These are phyloP conservation scores for Polyommatus icarus DNA, from an alignment of 2,888 invertebrate species.

Conservation along the genomic window DNA sequence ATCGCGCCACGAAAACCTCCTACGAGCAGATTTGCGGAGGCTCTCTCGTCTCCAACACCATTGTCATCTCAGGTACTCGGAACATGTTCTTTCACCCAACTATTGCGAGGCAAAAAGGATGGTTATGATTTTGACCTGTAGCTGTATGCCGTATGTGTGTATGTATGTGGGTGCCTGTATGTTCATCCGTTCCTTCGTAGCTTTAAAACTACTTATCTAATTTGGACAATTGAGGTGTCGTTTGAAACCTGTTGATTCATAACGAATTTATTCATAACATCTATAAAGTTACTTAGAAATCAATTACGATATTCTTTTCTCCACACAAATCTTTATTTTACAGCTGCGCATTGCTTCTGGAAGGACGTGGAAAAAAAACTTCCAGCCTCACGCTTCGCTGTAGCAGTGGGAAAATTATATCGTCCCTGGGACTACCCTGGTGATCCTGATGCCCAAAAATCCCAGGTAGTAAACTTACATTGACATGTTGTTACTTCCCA, in stretches of 20 bases:
- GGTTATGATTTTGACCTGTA: too few relatives aligned
- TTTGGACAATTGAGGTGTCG: too few relatives aligned
- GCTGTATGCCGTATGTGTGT: too few relatives aligned
- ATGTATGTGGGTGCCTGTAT: too few relatives aligned
- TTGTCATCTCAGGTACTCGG: constrained; percentile 55
- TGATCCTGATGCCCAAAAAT: constrained; percentile 51
- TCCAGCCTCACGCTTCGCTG: constrained; percentile 49
- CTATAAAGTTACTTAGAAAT: too few relatives aligned
- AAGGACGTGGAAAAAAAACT: constrained; percentile 43
- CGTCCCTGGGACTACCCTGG: constrained; percentile 51
- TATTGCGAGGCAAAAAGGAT: too few relatives aligned
- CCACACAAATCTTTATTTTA: neutral
- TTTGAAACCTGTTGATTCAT: too few relatives aligned
- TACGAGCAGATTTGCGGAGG: constrained; percentile 80
- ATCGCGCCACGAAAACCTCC: constrained; percentile 57
- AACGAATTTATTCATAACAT: too few relatives aligned
- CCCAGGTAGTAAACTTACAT: constrained; percentile 50
- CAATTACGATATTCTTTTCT: too few relatives aligned
- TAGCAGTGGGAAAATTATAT: constrained; percentile 60
- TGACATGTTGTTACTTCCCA: neutral
- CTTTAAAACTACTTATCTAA: too few relatives aligned
- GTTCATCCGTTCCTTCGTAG: too few relatives aligned
- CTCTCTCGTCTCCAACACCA: constrained; percentile 61
- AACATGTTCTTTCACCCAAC: neutral
- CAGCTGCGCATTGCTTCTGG: constrained; percentile 67